Evolutionary conservation across 2,113 vertebrate species (phyloP), one percentile per base, ranked within the genome.

Genomic region (Aplodontia rufa): DNA sequence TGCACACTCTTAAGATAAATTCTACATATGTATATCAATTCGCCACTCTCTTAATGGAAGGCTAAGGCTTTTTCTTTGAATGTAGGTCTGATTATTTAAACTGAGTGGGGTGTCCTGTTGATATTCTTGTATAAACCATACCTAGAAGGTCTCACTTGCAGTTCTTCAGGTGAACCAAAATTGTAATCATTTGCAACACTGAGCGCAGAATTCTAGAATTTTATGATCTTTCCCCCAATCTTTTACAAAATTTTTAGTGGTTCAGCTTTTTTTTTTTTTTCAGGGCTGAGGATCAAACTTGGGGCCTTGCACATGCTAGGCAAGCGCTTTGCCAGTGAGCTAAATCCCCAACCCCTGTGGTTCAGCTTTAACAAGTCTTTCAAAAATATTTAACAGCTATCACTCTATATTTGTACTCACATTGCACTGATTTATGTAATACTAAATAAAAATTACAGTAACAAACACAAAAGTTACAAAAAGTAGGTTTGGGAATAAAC

Each of bases 131-230:
- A 32, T 19, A 74, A 72, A 62, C 32, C 7, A 5, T 7, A 76
- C 28, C 1, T 28, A 26, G 11, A 37, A 55, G 2, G 32, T 83
- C 80, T 76, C 17, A 74, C 32, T 40, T 95, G 1, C 32, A 58
- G 11, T 68, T 95, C 64, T 90, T 80, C 66, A 86, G 75, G 58
- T 60, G 32, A 81, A 71, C 35, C 42, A 81, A 68, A 96, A 93
- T 16, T 14, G n/a, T 91, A 78, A 47, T 58, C 37, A 85, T 37
- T 92, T 94, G 35, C 47, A 88, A 88, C 88, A n/a, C 32, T 30
- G 45, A 55, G 35, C 11, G 12, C 28, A 47, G 22, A 16, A 60
- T 87, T 86, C 26, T 69, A 84, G 58, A 92, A 42, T 62, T 75
- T 85, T 84, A 51, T 60, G 45, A 53, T 62, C 17, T n/a, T 71